A percentile compares a stretch with the other conserved stretches of the same genome.
Evolutionary conservation across 37 sponge, comb jelly and placozoan species (phyloP).

Genomic region (Eunapius fragilis): DNA sequence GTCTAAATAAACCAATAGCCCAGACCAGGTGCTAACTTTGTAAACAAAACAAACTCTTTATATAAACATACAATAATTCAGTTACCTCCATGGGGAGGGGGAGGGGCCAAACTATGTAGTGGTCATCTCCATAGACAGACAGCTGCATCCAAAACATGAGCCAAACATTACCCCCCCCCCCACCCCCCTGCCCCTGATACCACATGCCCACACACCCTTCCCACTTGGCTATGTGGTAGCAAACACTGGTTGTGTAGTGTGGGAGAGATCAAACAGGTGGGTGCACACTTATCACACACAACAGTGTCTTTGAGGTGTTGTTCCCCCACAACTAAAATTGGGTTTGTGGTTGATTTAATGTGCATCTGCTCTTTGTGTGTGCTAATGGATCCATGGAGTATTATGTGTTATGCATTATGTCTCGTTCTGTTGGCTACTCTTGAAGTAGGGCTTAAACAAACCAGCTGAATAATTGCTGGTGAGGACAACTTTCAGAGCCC

Average conservation of each 20-base stretch:
- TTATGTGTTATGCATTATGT: neutral
- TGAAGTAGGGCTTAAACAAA: too few species aligned
- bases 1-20: neutral
- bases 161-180: neutral
- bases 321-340: neutral
- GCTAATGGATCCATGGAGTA: neutral
- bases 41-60: neutral
- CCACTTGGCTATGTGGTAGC: neutral
- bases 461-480: too few species aligned
- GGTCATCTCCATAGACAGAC: neutral
- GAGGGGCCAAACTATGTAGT: too few species aligned
- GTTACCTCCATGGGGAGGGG: too few species aligned
- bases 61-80: too few species aligned
- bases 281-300: neutral
- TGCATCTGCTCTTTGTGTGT: neutral
- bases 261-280: neutral
- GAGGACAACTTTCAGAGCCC: too few species aligned
- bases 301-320: neutral
- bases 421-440: too few species aligned
- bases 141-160: neutral
- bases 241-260: neutral
- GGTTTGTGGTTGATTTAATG: neutral
- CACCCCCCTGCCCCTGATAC: neutral
- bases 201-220: too few species aligned
- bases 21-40: neutral